Base-by-base conservation (phyloP, 2,888 invertebrate species). In the Andricus curvator region DNA sequence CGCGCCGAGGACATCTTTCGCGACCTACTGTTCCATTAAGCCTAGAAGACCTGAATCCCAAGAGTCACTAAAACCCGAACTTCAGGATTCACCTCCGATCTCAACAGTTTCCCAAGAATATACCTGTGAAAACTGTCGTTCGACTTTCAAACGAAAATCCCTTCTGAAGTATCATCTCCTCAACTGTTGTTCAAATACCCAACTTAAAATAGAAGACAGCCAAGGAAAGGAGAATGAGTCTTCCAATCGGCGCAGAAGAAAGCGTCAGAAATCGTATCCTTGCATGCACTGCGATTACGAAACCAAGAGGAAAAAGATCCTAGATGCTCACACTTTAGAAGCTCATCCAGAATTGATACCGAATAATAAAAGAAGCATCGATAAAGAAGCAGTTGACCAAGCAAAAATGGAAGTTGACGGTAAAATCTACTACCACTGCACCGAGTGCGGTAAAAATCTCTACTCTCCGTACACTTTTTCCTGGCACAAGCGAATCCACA, bases 401-500 rank as follows among this genome's bases (percentile, higher is more conserved):
- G 91, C 91, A 0, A 87, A 83, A 77, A 87, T 89, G 74, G 91
- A 93, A 48, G 91, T 93, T 0, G 93, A 94, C 86, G 95, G 94
- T 0, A 94, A 94, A 82, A 90, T 93, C 13, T 94, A 93, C 86
- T 95, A 94, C 88, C 93, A 93, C 68, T 95, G 95, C 87, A 92
- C 91, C 65, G 91, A 93, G 22, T 96, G 95, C 88, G 94, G 94
- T 0, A 95, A 95, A 88, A 94, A 93, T 82, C 91, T 95, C 37
- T 94, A 94, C 86, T 95, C 95, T 0, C 92, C 95, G 5, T 95
- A 95, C 89, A 95, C 95, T 0, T 95, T 94, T 88, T 91, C 94
- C 66, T 94, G 94, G 93, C 96, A 96, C 88, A 93, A 93, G 88
- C 93, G 95, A 20, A 95, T 95, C 79, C 95, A 96, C 89, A 94